Evolutionary conservation across 2,888 invertebrate species (phyloP), one percentile per base, ranked within the genome.

Genomic region (Nymphalis polychloros): DNA sequence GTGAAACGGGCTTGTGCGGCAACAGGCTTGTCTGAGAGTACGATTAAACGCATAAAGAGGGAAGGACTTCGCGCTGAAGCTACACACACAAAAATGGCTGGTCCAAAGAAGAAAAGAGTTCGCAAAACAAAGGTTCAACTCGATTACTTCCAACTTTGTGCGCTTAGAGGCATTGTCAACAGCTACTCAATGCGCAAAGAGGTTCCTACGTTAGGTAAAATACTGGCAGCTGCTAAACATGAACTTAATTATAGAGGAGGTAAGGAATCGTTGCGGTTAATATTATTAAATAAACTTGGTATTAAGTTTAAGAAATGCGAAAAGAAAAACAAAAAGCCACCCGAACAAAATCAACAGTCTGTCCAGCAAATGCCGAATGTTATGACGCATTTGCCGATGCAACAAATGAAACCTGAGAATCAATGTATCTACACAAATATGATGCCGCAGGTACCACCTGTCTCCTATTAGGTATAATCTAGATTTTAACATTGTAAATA

Each of bases 241-340:
- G 92, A 92, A 67, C 64, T 92, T 0, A 90, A 91, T 68, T 92
- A 90, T 68, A 78, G 85, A 8, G 92, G 92, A 0, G 91, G 91
- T 0, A 92, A 91, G 63, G 92, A 92, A 73, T 91, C 92, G 20
- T 72, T 92, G 31, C 78, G 91, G 73, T 78, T 91, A 80, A 92
- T 92, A 78, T 77, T 92, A 60, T 78, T 90, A 64, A 92, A 92
- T 76, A 92, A 92, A 75, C 76, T 92, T 17, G 92, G 92, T 66
- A 92, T 91, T 75, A 92, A 92, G 75, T 92, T 92, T 78, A 92
- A 92, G 76, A 92, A 92, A 74, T 90, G 91, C 47, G 92, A 92
- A 75, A 91, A 92, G 75, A 92, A 92, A 74, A 90, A 86, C 77
- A 90, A 90, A 64, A 89, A 89, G 71, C 88, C 88, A 0, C 87